Conservation (phyloP, 92 coral and sea anemone species). For the Metridium senile region DNA sequence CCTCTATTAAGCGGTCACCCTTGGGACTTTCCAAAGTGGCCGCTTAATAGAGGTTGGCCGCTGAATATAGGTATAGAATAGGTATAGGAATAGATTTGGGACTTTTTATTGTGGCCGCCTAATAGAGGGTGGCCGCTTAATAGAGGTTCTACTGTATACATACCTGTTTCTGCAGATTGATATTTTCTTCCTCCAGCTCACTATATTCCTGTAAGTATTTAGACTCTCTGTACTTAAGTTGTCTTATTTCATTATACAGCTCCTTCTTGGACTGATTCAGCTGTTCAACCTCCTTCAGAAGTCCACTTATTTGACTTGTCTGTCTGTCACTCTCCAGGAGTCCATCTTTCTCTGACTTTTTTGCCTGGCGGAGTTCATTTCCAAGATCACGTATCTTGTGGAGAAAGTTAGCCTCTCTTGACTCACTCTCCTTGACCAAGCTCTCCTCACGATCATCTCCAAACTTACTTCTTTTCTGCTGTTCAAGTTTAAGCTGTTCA, state of each 20-base stretch:
- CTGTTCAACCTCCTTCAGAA: slow-evolving; percentile 88
- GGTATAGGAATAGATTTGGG: too few relatives aligned
- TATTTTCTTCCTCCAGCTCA: slow-evolving; percentile 95
- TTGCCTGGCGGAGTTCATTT: slow-evolving; percentile 80
- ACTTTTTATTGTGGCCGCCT: too few relatives aligned
- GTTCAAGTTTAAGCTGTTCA: slow-evolving; percentile 94
- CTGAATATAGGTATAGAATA: too few relatives aligned
- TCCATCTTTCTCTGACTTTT: slow-evolving; percentile 84
- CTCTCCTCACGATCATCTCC: slow-evolving; percentile 97
- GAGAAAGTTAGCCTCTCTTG: slow-evolving; percentile 89
- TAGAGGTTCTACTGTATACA: too few relatives aligned
- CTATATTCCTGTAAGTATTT: slow-evolving; percentile 83
- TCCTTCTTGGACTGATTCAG: slow-evolving; percentile 72
- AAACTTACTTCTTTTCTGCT: slow-evolving; percentile 89
- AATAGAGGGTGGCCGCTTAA: too few relatives aligned
- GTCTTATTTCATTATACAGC: slow-evolving; percentile 81
- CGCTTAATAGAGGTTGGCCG: too few relatives aligned
- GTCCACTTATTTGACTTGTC: slow-evolving; percentile 61
- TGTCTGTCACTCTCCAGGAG: slow-evolving; percentile 82
- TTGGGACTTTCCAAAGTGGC: neutral
- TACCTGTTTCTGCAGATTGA: slow-evolving; percentile 82
- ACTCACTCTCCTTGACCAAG: slow-evolving; percentile 92
- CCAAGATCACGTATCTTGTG: slow-evolving; percentile 93
- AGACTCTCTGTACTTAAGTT: slow-evolving; percentile 81
- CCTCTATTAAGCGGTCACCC: too few relatives aligned